Evolutionary conservation across 2,888 invertebrate genomes (phyloP).

Genomic region (Clostera curtula): DNA sequence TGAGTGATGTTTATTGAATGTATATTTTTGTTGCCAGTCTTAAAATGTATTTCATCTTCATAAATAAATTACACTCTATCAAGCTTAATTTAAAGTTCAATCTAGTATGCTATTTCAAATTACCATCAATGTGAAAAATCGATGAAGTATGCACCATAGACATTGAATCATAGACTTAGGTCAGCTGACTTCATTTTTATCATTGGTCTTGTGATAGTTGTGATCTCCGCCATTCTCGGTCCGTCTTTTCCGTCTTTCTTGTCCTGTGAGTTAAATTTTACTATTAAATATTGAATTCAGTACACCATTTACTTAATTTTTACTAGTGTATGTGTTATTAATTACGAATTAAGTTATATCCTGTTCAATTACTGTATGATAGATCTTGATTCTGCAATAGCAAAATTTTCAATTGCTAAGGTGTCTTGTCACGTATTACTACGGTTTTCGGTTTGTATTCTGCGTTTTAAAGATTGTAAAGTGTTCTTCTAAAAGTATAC

Average conservation of each 20-base stretch:
- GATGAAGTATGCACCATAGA: slow-evolving; percentile 47
- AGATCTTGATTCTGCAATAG: slow-evolving; percentile 38
- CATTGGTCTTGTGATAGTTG: slow-evolving; percentile 75
- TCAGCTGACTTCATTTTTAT: slow-evolving; percentile 74
- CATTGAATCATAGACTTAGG: slow-evolving; percentile 54
- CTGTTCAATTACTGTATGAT: slow-evolving; percentile 38
- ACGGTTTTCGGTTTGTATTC: slow-evolving; percentile 11
- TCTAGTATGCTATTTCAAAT: neutral
- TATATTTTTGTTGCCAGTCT: too few relatives aligned
- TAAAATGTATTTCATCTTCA: too few relatives aligned
- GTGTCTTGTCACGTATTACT: slow-evolving; percentile 32
- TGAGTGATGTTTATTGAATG: too few relatives aligned
- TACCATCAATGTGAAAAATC: slow-evolving; percentile 30
- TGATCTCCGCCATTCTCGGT: slow-evolving; percentile 71
- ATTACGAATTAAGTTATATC: slow-evolving; percentile 27
- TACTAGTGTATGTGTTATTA: slow-evolving; percentile 43
- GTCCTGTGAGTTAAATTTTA: slow-evolving; percentile 64
- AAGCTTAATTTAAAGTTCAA: neutral
- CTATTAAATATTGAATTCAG: slow-evolving; percentile 29
- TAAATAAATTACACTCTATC: too few relatives aligned
- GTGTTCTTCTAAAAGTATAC: slow-evolving; percentile 4
- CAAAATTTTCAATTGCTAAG: slow-evolving; percentile 20
- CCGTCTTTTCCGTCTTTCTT: slow-evolving; percentile 68
- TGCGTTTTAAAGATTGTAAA: slow-evolving; percentile 2
- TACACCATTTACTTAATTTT: slow-evolving; percentile 24